A percentile compares a stretch with the other conserved stretches of the same genome.
Conservation (phyloP, 2,888 invertebrate species). For the Nomada fabriciana region DNA sequence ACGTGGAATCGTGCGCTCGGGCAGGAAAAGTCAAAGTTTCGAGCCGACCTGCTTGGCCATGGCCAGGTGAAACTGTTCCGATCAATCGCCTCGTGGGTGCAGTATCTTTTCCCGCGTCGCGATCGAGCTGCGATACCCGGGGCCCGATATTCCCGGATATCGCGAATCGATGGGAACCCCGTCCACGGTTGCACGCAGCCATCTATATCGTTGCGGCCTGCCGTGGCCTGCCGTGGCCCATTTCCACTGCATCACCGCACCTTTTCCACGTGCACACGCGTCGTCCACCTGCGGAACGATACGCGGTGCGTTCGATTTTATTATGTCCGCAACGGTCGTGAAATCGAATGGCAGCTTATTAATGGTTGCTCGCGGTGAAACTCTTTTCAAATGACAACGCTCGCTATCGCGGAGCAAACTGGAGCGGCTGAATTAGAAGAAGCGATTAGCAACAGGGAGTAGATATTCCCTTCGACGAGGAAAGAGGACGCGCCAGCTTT, state of each 20-base stretch:
- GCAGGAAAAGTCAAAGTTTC: conserved; percentile 57
- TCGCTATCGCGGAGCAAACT: too few relatives aligned
- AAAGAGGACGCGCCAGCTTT: neutral
- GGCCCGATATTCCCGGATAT: conserved; percentile 68
- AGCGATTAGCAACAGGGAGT: neutral
- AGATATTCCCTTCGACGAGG: neutral
- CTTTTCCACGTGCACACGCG: neutral
- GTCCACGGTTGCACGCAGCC: conserved; percentile 45
- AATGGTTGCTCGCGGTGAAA: too few relatives aligned
- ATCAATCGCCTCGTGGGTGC: conserved; percentile 61
- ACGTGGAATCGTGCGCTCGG: conserved; percentile 27
- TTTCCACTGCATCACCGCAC: conserved; percentile 51
- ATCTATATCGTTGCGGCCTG: conserved; percentile 59
- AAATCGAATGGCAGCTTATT: neutral
- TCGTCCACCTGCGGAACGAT: neutral
- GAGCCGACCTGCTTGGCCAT: conserved; percentile 23
- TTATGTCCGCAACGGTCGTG: conserved; percentile 1
- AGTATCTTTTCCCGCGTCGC: conserved; percentile 63
- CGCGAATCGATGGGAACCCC: conserved; percentile 70
- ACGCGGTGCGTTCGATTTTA: neutral
- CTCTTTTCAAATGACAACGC: too few relatives aligned
- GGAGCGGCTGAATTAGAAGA: too few relatives aligned
- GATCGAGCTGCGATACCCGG: conserved; percentile 60
- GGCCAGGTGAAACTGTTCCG: conserved; percentile 55
- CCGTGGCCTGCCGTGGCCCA: conserved; percentile 1